Percentiles rank a stretch among this genome's conserved stretches.
These are phyloP conservation scores for Macroramphosus scolopax DNA, from an alignment of 2,797 vertebrate species.

Conservation along the genomic window DNA sequence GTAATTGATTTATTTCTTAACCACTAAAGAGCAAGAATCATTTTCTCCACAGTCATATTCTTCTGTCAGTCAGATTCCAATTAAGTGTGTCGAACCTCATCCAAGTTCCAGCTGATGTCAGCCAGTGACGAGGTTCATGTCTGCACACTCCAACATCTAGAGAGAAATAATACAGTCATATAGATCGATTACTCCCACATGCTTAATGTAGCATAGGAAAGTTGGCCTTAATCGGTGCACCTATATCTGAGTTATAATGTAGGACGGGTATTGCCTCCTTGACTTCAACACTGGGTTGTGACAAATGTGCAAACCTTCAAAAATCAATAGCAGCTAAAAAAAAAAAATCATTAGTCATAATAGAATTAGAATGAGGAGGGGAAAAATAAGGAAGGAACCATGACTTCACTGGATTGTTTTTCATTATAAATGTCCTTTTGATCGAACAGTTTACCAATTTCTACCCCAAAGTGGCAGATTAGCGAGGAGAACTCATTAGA, in stretches of 20 bases:
- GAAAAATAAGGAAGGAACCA: slow-evolving; percentile 10
- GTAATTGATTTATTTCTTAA: neutral
- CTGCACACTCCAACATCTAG: slow-evolving; percentile 6
- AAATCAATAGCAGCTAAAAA: slow-evolving; percentile 42
- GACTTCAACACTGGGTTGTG: slow-evolving; percentile 44
- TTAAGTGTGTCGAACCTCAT: slow-evolving; percentile 1
- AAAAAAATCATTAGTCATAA: slow-evolving; percentile 13
- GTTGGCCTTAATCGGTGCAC: slow-evolving; percentile 69
- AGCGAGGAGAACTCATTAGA: slow-evolving; percentile 61
- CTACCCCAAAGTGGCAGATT: slow-evolving; percentile 9
- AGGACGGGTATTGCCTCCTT: slow-evolving; percentile 60
- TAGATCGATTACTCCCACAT: slow-evolving; percentile 38
- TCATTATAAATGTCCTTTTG: slow-evolving; percentile 22
- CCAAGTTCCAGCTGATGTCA: slow-evolving; percentile 12
- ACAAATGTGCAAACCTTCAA: slow-evolving; percentile 55
- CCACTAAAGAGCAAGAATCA: neutral
- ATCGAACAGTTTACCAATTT: slow-evolving; percentile 18
- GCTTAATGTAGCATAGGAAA: slow-evolving; percentile 52
- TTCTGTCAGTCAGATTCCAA: slow-evolving; percentile 6
- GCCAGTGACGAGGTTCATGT: slow-evolving; percentile 10
- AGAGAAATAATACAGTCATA: slow-evolving; percentile 41
- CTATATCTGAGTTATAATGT: slow-evolving; percentile 72
- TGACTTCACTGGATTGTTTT: slow-evolving; percentile 22
- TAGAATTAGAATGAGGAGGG: slow-evolving; percentile 18
- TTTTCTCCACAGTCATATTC: neutral